phyloP scores from a whole-genome alignment of 2,113 vertebrate genomes.

The Leucosticte australis region DNA sequence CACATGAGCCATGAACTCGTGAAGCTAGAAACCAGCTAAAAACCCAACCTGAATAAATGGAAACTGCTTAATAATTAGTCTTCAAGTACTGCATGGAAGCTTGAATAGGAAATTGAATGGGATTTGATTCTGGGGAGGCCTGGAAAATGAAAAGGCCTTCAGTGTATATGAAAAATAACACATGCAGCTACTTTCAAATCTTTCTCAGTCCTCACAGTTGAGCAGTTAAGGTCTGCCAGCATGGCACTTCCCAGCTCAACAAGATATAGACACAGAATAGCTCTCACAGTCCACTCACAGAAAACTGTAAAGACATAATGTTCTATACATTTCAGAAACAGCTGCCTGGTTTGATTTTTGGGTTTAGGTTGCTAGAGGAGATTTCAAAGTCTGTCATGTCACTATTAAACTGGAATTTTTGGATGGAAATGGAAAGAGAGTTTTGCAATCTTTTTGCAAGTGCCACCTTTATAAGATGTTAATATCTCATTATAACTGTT shows the following conservation, averaged over 20 bases:
- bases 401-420: not conserved
- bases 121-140: not conserved
- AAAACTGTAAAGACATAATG: not conserved
- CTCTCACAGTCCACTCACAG: not conserved
- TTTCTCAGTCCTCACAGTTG: not conserved
- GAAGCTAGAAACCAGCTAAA: not conserved
- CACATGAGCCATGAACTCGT: not conserved
- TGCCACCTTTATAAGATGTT: not conserved
- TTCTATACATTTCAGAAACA: not conserved
- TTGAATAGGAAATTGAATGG: not conserved
- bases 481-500: no score
- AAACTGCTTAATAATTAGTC: not conserved
- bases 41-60: not conserved
- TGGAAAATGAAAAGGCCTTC: not conserved
- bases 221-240: conserved; percentile 15
- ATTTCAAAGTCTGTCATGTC: not conserved
- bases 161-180: not conserved
- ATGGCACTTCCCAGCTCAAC: not conserved
- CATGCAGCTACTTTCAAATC: not conserved
- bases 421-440: not conserved
- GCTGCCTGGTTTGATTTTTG: not conserved
- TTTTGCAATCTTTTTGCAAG: not conserved
- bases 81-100: not conserved
- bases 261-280: not conserved
- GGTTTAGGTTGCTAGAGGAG: not conserved